Percentiles rank a stretch among this genome's conserved stretches.
Evolutionary conservation across 2,113 vertebrate species (phyloP).

Genomic region (Brachypodius melanocephalos): DNA sequence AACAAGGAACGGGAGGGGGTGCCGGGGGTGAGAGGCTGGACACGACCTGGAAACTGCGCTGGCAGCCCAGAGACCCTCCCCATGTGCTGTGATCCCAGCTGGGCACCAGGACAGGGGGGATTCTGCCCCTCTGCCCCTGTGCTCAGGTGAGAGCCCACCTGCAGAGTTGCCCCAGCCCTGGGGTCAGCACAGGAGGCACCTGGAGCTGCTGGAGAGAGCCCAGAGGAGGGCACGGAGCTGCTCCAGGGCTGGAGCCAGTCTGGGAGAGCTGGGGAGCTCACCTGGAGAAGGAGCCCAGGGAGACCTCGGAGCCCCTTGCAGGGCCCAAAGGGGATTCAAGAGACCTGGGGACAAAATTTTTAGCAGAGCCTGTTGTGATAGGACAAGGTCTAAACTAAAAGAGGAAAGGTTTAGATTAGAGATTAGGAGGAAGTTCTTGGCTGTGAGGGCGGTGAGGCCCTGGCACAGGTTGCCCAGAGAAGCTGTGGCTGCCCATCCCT

Average conservation of each 20-base stretch:
- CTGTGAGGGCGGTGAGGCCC: not conserved
- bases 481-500: not conserved
- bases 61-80: not conserved
- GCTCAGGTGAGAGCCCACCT: not conserved
- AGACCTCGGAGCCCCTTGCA: fast-evolving
- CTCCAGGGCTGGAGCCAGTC: not conserved
- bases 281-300: not conserved
- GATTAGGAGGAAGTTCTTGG: not conserved
- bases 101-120: not conserved
- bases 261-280: not conserved
- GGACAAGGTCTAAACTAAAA: not conserved
- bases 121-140: not conserved
- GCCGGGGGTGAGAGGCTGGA: not conserved
- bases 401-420: not conserved
- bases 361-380: not conserved
- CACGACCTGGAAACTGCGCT: fast-evolving
- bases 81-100: fast-evolving
- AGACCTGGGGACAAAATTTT: not conserved
- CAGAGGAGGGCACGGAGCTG: fast-evolving
- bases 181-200: fast-evolving
- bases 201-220: not conserved
- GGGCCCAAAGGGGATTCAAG: fast-evolving
- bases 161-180: not conserved
- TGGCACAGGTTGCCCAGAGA: not conserved
- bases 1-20: too few species aligned